Evolutionary conservation across 2,797 vertebrate species (phyloP).

Genomic region (Hemitrygon akajei): DNA sequence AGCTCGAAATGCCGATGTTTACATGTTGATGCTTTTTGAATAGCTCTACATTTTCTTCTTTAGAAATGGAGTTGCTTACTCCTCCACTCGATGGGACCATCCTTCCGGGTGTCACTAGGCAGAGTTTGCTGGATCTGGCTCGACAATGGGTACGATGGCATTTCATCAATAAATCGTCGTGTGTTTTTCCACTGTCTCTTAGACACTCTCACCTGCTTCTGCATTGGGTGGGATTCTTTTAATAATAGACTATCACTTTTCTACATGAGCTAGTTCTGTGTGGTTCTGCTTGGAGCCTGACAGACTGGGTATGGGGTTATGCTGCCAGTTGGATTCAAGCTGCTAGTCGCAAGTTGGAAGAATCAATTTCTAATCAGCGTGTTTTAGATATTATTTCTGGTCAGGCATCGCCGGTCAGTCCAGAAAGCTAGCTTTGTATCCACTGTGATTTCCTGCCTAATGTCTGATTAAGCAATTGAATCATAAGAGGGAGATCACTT

Average conservation of each 20-base stretch:
- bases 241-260: background rate
- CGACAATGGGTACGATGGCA: conserved; percentile 64
- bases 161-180: background rate
- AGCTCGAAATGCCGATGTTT: conserved; percentile 35
- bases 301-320: background rate
- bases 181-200: background rate
- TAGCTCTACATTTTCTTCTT: background rate
- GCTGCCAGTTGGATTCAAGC: background rate
- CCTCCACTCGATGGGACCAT: conserved; percentile 79
- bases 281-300: background rate
- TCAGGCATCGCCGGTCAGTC: background rate
- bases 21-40: background rate
- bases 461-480: background rate
- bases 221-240: background rate
- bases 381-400: background rate
- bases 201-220: background rate
- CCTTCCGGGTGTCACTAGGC: conserved; percentile 76
- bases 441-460: background rate
- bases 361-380: background rate
- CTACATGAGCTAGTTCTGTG: background rate
- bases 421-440: background rate
- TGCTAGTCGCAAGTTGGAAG: background rate
- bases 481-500: background rate
- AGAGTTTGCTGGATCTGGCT: conserved; percentile 78
- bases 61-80: conserved; percentile 73